Evolutionary conservation across 2,797 vertebrate genomes (phyloP).

Genomic region (Xyrichtys novacula): DNA sequence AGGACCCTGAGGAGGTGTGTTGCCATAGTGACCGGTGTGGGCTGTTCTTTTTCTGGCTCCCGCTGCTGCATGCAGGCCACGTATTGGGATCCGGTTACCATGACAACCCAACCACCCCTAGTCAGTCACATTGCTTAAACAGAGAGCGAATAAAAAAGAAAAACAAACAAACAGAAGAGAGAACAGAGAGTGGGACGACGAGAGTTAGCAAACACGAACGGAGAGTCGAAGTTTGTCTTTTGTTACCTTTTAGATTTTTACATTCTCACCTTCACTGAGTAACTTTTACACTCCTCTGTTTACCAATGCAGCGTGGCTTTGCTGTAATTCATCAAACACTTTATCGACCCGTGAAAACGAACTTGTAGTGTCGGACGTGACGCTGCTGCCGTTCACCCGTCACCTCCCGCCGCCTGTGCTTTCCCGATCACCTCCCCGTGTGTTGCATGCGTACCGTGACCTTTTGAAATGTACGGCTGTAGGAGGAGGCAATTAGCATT

Average conservation of each 20-base stretch:
- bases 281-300: background rate
- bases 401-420: constrained; percentile 18
- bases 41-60: constrained; percentile 83
- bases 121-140: constrained; percentile 62
- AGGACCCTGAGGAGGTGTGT: constrained; percentile 74
- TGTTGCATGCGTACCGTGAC: constrained; percentile 37
- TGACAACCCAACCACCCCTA: constrained; percentile 67
- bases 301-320: background rate
- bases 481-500: constrained; percentile 71
- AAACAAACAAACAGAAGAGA: constrained; percentile 6
- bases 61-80: constrained; percentile 63
- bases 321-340: background rate
- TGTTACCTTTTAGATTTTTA: constrained; percentile 7
- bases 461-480: constrained; percentile 57
- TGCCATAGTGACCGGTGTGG: constrained; percentile 81
- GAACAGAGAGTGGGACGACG: constrained; percentile 38
- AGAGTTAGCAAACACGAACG: constrained; percentile 13
- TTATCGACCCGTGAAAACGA: background rate
- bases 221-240: constrained; percentile 15
- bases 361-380: constrained; percentile 1
- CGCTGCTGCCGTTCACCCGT: constrained; percentile 2
- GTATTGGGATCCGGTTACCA: constrained; percentile 72
- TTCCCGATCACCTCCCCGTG: constrained; percentile 27
- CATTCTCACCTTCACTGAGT: background rate
- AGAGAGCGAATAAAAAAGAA: constrained; percentile 24